Evolutionary conservation across 2,888 invertebrate species (phyloP).

Genomic region (Panzeria rudis): DNA sequence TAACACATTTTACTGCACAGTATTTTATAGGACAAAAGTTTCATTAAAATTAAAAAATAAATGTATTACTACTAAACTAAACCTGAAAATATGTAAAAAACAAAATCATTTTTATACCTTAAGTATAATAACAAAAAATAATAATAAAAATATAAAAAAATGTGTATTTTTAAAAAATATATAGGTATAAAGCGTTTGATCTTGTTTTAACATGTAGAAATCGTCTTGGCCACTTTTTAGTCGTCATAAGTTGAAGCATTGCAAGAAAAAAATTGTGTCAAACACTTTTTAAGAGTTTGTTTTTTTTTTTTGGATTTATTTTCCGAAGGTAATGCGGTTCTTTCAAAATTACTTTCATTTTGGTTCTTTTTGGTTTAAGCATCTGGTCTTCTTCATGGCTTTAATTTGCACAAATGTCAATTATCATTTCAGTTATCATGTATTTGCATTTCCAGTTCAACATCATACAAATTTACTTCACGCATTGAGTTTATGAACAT

Average conservation of each 20-base stretch:
- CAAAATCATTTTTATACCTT: slow-evolving; percentile 45
- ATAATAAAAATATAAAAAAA: slow-evolving; percentile 39
- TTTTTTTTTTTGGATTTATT: slow-evolving; percentile 62
- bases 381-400: slow-evolving; percentile 20
- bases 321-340: slow-evolving; percentile 61
- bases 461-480: slow-evolving; percentile 89
- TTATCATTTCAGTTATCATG: slow-evolving; percentile 84
- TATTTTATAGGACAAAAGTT: slow-evolving; percentile 41
- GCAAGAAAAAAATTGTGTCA: slow-evolving; percentile 40
- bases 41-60: slow-evolving; percentile 10
- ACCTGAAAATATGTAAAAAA: slow-evolving; percentile 58
- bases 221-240: slow-evolving; percentile 42
- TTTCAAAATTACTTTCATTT: slow-evolving; percentile 47
- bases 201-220: slow-evolving; percentile 54
- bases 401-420: neutral
- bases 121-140: slow-evolving; percentile 60
- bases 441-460: slow-evolving; percentile 89
- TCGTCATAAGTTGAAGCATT: slow-evolving; percentile 21
- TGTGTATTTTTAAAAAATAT: slow-evolving; percentile 7
- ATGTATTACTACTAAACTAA: slow-evolving; percentile 45
- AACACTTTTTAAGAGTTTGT: slow-evolving; percentile 51
- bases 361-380: slow-evolving; percentile 44
- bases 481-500: slow-evolving; percentile 94
- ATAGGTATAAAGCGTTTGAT: slow-evolving; percentile 58
- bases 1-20: slow-evolving; percentile 18